phyloP scores from a whole-genome alignment of 2,113 vertebrate genomes.

The Gavia stellata region DNA sequence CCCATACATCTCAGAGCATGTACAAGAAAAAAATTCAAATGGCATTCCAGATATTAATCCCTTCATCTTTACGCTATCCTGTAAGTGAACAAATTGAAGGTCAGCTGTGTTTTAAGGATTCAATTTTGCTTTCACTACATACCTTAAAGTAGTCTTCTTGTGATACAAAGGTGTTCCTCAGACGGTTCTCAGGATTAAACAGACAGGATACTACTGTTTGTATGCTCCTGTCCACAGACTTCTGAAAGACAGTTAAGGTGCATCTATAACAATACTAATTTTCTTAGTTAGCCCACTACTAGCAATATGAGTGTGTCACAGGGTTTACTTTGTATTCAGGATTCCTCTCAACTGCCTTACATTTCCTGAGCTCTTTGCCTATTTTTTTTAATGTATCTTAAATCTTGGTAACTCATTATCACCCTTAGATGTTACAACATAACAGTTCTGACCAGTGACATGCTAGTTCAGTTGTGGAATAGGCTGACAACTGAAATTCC shows the following conservation, averaged over 20 bases:
- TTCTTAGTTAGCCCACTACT: not conserved
- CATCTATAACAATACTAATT: not conserved
- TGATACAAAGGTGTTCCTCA: conserved; percentile 64
- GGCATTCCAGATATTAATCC: not conserved
- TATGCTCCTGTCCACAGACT: conserved; percentile 77
- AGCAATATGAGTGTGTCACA: not conserved
- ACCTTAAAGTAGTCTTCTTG: conserved; percentile 76
- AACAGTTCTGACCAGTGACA: not conserved
- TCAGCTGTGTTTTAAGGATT: not conserved
- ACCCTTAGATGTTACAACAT: not conserved
- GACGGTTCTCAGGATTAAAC: conserved; percentile 69
- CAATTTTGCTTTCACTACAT: conserved; percentile 1
- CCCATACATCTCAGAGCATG: accelerated
- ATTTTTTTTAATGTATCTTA: not conserved
- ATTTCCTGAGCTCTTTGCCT: not conserved
- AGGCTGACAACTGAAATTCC: not conserved
- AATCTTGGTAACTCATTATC: not conserved
- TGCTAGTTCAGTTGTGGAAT: not conserved
- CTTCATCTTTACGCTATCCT: not conserved
- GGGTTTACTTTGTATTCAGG: not conserved
- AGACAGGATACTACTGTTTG: conserved; percentile 77
- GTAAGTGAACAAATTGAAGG: accelerated
- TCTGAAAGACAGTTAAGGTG: conserved; percentile 72
- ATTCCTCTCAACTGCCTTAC: not conserved
- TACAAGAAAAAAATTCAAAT: not conserved